Evolutionary conservation across 2,888 invertebrate species (phyloP).

Genomic region (Dinocampus coccinellae): DNA sequence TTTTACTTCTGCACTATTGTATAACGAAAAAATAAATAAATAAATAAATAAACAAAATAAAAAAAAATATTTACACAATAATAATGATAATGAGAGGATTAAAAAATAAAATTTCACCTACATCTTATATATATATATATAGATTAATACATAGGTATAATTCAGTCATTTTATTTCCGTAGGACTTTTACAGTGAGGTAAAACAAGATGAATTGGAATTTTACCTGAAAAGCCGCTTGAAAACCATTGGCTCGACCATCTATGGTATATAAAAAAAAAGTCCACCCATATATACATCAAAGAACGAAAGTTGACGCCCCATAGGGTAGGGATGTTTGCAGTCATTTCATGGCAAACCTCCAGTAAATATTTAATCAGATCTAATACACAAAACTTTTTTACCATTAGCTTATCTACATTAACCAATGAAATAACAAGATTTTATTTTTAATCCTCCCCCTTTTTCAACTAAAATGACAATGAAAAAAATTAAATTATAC

Average conservation of each 20-base stretch:
- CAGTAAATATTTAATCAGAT: conserved; percentile 1
- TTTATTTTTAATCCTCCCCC: neutral
- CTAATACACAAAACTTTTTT: neutral
- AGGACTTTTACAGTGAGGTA: conserved; percentile 23
- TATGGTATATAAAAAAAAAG: neutral
- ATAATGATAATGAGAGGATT: neutral
- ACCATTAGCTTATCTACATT: neutral
- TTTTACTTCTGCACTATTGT: no score
- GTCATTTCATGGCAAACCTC: neutral
- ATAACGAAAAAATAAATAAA: neutral
- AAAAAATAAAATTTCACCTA: conserved; percentile 6
- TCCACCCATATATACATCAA: neutral
- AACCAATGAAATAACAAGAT: neutral
- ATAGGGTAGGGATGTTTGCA: neutral
- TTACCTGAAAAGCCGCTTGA: conserved; percentile 28
- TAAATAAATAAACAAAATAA: neutral
- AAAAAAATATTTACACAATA: neutral
- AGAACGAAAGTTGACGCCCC: neutral
- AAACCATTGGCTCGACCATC: conserved; percentile 18
- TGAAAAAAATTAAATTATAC: neutral
- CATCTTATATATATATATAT: neutral
- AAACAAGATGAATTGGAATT: conserved; percentile 29
- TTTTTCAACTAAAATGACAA: neutral
- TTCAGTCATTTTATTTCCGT: neutral
- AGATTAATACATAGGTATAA: neutral